Base-by-base conservation (phyloP, 1,140 invertebrate species). In the Antheraea mylitta region DNA sequence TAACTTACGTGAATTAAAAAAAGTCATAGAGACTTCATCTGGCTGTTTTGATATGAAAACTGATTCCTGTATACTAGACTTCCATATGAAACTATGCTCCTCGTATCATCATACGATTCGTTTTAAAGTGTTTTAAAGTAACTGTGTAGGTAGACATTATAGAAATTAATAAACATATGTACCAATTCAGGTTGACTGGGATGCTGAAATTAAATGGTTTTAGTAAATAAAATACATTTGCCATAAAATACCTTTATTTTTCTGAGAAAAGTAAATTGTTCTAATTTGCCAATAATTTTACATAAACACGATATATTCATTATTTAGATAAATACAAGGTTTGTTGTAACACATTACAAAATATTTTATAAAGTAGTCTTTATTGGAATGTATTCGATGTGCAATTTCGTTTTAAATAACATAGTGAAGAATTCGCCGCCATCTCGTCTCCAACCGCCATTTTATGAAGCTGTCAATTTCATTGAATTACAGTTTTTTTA, bases 341-440 rank as follows among this genome's bases (percentile, higher is more conserved):
- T 22, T 19, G 19, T 48, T 65, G 64, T 45, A 65, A 48, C 64
- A 19, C 48, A 64, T 65, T 53, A 63, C 18, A 65, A 65, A 53
- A 65, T 65, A 13, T 48, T 38, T 48, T 65, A 48, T 9, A 61
- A 61, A 36, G 60, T 61, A 65, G 64, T 65, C 67, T 74, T 71
- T 63, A 59, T 48, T 70, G 72, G 75, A 74, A 76, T 76, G 74
- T 71, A 7, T 74, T 74, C 75, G 70, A 71, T 74, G 72, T 74
- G 72, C 70, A 48, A 58, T 68, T 76, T 74, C 72, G 70, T 72
- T 76, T 48, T 37, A 73, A 10, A 19, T 42, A 42, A 65, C 61
- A 63, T 63, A 37, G 13, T 38, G 38, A 42, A 42, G 64, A 65
- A 22, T 38, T 22, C 11, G 4, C 30, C 30, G 60, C 60, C 60